Evolutionary conservation across 2,797 vertebrate species (phyloP), one percentile per base, ranked within the genome.

Genomic region (Bovichtus variegatus): DNA sequence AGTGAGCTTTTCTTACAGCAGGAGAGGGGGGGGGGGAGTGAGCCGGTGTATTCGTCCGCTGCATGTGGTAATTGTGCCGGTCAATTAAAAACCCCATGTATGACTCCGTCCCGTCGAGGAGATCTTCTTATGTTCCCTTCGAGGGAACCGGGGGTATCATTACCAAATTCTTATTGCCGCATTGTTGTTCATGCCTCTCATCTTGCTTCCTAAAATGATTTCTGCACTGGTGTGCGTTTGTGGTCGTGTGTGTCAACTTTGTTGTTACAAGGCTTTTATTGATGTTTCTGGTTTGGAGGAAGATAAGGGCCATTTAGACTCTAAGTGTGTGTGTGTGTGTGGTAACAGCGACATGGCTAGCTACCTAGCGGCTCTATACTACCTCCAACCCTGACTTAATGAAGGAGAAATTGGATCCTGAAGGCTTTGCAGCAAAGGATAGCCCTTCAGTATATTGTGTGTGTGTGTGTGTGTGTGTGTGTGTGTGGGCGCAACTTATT

Each of bases 371-470:
- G 80, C 84, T 83, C 75, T 83, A 76, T 76, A 83, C 79, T 74
- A 76, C 80, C 67, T 81, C 74, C 80, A 85, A 64, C 72, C 60
- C 40, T 9, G 63, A 71, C 70, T 64, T 92, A 92, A 94, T 91
- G 86, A 92, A 87, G 76, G 86, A 83, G 71, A 90, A 91, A 94
- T 92, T 92, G 89, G 91, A 91, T 91, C 84, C 86, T 89, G 89
- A 91, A 91, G 78, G 86, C 83, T 85, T 84, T 15, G 46, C 76
- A 80, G 87, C 84, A 87, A 92, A 88, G 78, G 83, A 90, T 69
- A 81, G 72, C 74, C 76, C 83, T 80, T 76, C 71, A 78, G 81
- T 64, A 53, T 27, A 71, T 61, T 19, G 18, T 57, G 59, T 66
- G 55, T 68, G 19, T 31, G 58, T 61, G 8, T 55, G 44, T 72